Evolutionary conservation across 2,113 vertebrate species (phyloP), one percentile per base, ranked within the genome.

Genomic region (Lipotes vexillifer): DNA sequence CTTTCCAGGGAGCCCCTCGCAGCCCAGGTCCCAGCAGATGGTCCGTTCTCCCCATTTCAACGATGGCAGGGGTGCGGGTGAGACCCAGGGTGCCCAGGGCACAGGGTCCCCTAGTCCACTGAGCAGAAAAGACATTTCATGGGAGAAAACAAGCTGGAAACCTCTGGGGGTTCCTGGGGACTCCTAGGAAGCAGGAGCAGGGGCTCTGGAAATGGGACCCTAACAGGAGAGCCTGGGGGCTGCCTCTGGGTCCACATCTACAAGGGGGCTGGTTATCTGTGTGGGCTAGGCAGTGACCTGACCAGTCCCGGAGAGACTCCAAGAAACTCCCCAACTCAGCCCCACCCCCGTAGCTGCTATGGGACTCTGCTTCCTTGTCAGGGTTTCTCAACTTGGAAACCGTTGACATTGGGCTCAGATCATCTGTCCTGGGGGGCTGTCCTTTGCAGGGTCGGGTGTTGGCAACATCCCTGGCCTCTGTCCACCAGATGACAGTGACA

Each of bases 391-490:
- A 5, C 23, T 69, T 72, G 0, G 1, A 33, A 44, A 21, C 12
- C 46, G 8, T 41, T 55, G 41, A 11, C 2, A 0, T 4, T 12
- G 12, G 18, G 61, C 27, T 52, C 15, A 11, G 18, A 11, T 6
- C 57, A 4, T 25, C 29, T 25, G 8, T 68, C 17, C 0, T 14
- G 18, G 17, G 23, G 18, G 41, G 31, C 27, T 1, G 1, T 25
- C 46, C 63, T 9, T 7, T n/a, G 38, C 57, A 1, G 0, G 1
- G 21, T 1, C 3, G 7, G 25, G 6, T 2, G 7, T 7, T 21
- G 5, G 4, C 10, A 15, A 29, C 23, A 0, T 12, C 27, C 21
- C 14, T 55, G 6, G 20, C 55, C 27, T 59, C 89, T 2, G 2
- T 69, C 55, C 20, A 0, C 9, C 17, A 14, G 25, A 31, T 23